Evolutionary conservation across 2,113 vertebrate genomes (phyloP).

Genomic region (Periophthalmus modestus): DNA sequence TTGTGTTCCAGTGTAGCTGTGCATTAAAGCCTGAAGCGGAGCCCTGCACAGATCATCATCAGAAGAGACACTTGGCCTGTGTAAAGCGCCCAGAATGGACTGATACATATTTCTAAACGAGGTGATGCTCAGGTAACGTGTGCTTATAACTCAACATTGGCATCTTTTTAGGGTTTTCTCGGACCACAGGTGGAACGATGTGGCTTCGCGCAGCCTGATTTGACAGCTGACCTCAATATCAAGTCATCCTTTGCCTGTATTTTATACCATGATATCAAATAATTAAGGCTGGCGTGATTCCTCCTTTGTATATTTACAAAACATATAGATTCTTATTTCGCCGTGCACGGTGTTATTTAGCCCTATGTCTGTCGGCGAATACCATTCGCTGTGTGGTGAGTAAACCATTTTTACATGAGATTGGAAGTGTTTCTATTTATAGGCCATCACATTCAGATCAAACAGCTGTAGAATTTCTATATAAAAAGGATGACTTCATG

Average conservation of each 20-base stretch:
- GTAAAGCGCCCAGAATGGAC: conserved; percentile 11
- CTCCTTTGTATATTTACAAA: not conserved
- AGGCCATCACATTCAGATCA: not conserved
- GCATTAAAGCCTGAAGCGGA: conserved; percentile 31
- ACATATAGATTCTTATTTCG: not conserved
- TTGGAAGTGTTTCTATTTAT: not conserved
- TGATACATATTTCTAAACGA: conserved; percentile 22
- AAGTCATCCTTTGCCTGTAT: not conserved
- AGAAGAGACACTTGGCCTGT: conserved; percentile 14
- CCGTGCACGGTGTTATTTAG: not conserved
- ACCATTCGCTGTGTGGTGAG: not conserved
- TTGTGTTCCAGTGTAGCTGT: conserved; percentile 23
- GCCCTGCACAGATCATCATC: conserved; percentile 9
- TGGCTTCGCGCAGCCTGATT: conserved; percentile 42
- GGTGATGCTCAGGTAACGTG: conserved; percentile 58
- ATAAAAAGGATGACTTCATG: not conserved
- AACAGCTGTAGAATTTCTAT: not conserved
- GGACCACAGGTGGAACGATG: not conserved
- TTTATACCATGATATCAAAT: not conserved
- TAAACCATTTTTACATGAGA: not conserved
- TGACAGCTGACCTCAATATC: conserved; percentile 59
- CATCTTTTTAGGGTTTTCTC: not conserved
- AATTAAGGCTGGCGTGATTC: not conserved
- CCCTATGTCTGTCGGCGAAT: not conserved
- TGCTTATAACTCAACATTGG: not conserved